Evolutionary conservation across 2,113 vertebrate genomes (phyloP), one percentile per base, ranked within the genome.

Genomic region (Cichladusa arquata): DNA sequence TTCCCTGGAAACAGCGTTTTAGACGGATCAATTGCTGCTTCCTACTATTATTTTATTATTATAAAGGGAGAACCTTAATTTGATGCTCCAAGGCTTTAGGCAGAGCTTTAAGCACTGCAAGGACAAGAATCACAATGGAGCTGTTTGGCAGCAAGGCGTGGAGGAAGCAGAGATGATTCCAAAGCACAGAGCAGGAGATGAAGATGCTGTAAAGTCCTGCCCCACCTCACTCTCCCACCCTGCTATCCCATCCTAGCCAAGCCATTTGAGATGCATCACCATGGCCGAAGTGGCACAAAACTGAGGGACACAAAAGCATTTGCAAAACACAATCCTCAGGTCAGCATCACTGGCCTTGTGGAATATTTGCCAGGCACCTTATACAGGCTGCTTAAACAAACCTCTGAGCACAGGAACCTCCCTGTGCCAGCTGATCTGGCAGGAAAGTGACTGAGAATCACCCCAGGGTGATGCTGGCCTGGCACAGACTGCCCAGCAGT

Each of bases 331-430:
- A 12, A 2, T 19, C 48, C 78, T 73, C 44, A 20, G 34, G 16
- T 31, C 5, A 16, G 34, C 0, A 10, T 38, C 8, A 19, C 14
- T 24, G 47, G 25, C 11, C 6, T 8, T 56, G 20, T 1, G 26
- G 34, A 67, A 1, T 6, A n/a, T 34, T n/a, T 64, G 31, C 28
- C 80, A 77, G 45, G 31, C 7, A 15, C 16, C 12, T 77, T 4
- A 8, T 1, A 14, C 11, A 31, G 58, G 19, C 14, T 28, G 36
- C 28, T 50, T 53, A 65, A 82, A 62, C 1, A 8, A 72, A 33
- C 4, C 34, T n/a, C 5, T 38, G 20, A 14, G 2, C 17, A 5
- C 1, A 13, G 60, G 50, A 69, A 40, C 8, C 29, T 48, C 62
- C 1, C 0, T 14, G n/a, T 34, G 36, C 34, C 57, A 20, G 14